Conservation (phyloP, 2,113 vertebrate species). For the Carettochelys insculpta region DNA sequence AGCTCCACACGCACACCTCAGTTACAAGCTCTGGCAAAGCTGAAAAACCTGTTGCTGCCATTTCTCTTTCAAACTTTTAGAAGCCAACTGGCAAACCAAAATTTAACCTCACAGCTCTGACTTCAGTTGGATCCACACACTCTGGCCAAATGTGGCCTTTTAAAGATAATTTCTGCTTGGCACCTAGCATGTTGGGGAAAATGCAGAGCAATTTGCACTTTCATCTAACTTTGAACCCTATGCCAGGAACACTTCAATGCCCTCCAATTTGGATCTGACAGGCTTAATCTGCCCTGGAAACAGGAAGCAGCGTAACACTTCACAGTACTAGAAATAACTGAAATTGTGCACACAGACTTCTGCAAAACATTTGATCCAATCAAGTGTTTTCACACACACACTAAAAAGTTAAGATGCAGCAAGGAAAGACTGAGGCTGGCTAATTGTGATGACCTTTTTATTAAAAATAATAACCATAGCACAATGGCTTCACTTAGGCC, state of each 20-base stretch:
- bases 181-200: background rate
- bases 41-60: conserved; percentile 54
- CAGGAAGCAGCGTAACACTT: background rate
- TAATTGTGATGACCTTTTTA: background rate
- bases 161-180: conserved; percentile 68
- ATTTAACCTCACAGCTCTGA: conserved; percentile 67
- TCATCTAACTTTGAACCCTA: conserved; percentile 29
- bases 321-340: background rate
- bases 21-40: background rate
- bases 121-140: background rate
- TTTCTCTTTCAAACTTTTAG: conserved; percentile 46
- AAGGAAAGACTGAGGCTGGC: accelerated
- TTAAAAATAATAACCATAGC: background rate
- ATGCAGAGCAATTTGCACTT: conserved; percentile 30
- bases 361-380: conserved; percentile 46
- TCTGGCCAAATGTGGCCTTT: conserved; percentile 60
- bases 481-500: background rate
- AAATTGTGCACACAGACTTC: too few species aligned
- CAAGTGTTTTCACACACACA: background rate
- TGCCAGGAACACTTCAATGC: conserved; percentile 41
- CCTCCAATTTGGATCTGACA: conserved; percentile 52
- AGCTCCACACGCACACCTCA: background rate
- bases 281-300: conserved; percentile 60
- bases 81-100: conserved; percentile 50
- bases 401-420: background rate